Evolutionary conservation across 1,140 invertebrate genomes (phyloP), one percentile per base, ranked within the genome.

Genomic region (Zaprionus gabonicus): DNA sequence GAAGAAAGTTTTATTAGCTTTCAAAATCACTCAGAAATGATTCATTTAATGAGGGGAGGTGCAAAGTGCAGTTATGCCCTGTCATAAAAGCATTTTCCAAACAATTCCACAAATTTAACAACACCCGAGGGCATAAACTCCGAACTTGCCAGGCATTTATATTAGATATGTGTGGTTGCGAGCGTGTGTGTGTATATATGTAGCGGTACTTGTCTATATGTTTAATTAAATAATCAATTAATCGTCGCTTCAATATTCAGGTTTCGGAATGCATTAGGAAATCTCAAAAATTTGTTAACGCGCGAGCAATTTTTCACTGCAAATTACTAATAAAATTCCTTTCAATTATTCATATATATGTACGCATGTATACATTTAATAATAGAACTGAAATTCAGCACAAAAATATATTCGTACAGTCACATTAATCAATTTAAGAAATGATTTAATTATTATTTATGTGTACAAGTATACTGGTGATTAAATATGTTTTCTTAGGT

Each of bases 21-120:
- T 69, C 25, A 57, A 53, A 63, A 36, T 51, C 53, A 34, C 49
- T 67, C 55, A 36, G 31, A 56, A 38, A 23, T 72, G 65, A 74
- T 46, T 59, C 70, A 83, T 88, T 87, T 74, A 73, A 83, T 78
- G 68, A 31, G 10, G 36, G 68, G 68, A 67, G 70, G 84, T 75
- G 83, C 71, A 82, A 72, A 82, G 68, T 82, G 71, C 71, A 60
- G 20, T 17, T 31, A 41, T 46, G 38, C 56, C 23, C 56, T 59
- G 31, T 23, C 55, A 70, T 70, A 71, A 79, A 85, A 58, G 36
- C 17, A 51, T 56, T 56, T 71, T n/a, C 25, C 28, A 12, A 53
- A 20, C 36, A 59, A 41, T 55, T 41, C 25, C 20, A 25, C 25
- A 25, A 23, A 20, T 64, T 59, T 70, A 64, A 58, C 34, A 49